Evolutionary conservation across 1,140 invertebrate species (phyloP), one percentile per base, ranked within the genome.

Genomic region (Drosophila oshimai): DNA sequence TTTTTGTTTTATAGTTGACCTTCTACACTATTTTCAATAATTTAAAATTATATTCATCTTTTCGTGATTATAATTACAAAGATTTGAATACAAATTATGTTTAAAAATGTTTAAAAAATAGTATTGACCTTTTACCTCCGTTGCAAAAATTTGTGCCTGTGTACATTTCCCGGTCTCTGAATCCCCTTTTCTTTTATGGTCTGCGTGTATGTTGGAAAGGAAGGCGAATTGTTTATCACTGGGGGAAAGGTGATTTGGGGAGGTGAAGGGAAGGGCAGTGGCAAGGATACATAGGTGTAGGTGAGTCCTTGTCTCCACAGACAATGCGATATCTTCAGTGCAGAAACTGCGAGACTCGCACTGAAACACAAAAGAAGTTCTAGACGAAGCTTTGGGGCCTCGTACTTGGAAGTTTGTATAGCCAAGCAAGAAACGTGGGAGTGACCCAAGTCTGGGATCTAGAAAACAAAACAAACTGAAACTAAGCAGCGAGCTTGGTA

Each of bases 261-360:
- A 20, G 24, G 18, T 58, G 6, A 12, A 13, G 13, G 22, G 24
- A 44, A 13, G 18, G 34, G 10, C 9, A 15, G 7, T 4, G 13
- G 13, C 17, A 34, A 18, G 53, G 44, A 41, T 61, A n/a, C n/a
- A n/a, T n/a, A n/a, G n/a, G n/a, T n/a, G n/a, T n/a, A 29, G 37
- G 22, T 36, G 31, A 49, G 57, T 29, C 12, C 50, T 69, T 53
- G 50, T 33, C 45, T 18, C 15, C 2, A 18, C 17, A 74, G 50
- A 74, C 71, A 74, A 74, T 74, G 46, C 33, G 18, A 33, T 45
- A 60, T 54, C 54, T 49, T 39, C 17, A 15, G 13, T 26, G 29
- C 31, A 24, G 20, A 28, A 41, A 37, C 54, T 44, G 17, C 4
- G 37, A 12, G 10, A n/a, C 22, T 65, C 10, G 18, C 31, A 49